These are phyloP conservation scores for Illadopsis cleaveri DNA, from an alignment of 2,113 vertebrate species.

Conservation along the genomic window DNA sequence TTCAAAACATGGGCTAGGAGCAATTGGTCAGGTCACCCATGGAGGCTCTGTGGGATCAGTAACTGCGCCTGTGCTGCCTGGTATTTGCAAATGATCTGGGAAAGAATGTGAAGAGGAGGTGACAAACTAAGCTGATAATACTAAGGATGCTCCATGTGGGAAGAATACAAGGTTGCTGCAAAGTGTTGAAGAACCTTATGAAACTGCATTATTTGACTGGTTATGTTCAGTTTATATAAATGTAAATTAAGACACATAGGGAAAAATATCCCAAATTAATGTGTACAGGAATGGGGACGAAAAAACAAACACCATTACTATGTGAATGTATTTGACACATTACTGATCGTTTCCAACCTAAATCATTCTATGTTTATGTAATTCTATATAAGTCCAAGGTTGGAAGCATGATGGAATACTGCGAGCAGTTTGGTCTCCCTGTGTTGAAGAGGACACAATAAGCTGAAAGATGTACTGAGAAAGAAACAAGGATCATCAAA, in stretches of 20 bases:
- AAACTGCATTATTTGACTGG: background rate
- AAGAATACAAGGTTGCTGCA: background rate
- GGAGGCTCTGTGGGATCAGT: background rate
- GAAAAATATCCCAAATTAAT: background rate
- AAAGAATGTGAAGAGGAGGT: background rate
- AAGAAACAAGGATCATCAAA: background rate
- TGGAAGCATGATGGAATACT: background rate
- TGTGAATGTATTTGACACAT: background rate
- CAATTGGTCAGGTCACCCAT: background rate
- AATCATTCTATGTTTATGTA: background rate
- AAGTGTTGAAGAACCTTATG: background rate
- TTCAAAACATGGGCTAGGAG: background rate
- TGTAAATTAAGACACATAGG: background rate
- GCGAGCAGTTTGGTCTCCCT: background rate
- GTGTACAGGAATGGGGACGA: background rate
- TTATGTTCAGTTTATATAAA: background rate
- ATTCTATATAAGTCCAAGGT: background rate
- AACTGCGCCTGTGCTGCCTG: background rate
- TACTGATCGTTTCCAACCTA: background rate
- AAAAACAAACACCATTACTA: background rate
- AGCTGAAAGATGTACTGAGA: background rate
- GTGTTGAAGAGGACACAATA: background rate
- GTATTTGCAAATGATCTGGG: background rate
- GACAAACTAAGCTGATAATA: background rate
- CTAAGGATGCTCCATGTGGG: background rate